Percentiles rank a stretch among this genome's conserved stretches.
Evolutionary conservation across 2,113 vertebrate genomes (phyloP).

Genomic region (Cephalophus harveyi): DNA sequence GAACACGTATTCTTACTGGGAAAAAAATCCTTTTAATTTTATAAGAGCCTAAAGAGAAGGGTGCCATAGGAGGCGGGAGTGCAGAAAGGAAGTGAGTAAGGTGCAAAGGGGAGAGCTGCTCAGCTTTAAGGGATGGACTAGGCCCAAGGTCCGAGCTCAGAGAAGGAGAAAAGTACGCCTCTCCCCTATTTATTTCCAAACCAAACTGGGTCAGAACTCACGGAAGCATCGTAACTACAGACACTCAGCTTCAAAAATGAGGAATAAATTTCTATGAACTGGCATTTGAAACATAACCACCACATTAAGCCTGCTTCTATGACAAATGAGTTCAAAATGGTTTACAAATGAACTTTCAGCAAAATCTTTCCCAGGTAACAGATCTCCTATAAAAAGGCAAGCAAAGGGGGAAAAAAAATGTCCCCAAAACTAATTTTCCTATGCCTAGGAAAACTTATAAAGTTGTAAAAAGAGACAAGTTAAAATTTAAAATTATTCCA

Average conservation of each 20-base stretch:
- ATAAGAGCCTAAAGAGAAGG: not conserved
- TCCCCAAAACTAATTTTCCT: not conserved
- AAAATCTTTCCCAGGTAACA: not conserved
- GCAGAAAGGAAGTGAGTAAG: not conserved
- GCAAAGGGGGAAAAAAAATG: not conserved
- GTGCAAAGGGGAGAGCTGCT: too few relatives aligned
- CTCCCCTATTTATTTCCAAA: not conserved
- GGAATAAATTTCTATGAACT: not conserved
- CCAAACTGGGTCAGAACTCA: not conserved
- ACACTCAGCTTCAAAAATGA: not conserved
- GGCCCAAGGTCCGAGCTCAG: not conserved
- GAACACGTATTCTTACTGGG: not conserved
- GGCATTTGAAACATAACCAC: not conserved
- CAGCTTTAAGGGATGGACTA: not conserved
- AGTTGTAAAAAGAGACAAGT: not conserved
- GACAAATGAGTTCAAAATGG: conserved; percentile 13
- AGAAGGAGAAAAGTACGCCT: not conserved
- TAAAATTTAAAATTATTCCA: not conserved
- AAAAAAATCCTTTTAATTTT: not conserved
- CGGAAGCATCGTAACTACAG: not conserved
- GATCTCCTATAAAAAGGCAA: not conserved
- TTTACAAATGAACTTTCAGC: not conserved
- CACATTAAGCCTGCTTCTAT: not conserved
- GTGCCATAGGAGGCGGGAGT: not conserved
- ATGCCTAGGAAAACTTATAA: not conserved